Evolutionary conservation across 2,797 vertebrate genomes (phyloP).

Genomic region (Bufotes viridis): DNA sequence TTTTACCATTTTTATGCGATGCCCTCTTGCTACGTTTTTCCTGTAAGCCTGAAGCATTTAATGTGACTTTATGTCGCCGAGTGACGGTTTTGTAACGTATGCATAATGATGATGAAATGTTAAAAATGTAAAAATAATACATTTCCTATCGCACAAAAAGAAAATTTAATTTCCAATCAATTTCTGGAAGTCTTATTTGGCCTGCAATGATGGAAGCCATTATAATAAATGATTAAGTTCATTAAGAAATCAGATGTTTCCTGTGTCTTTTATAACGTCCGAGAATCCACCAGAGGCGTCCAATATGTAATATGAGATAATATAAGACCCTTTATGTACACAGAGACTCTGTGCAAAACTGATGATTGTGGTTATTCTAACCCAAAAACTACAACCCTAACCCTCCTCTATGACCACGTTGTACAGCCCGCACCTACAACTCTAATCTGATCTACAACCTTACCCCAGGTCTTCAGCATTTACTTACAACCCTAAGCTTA

Average conservation of each 20-base stretch:
- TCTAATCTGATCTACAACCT: not conserved
- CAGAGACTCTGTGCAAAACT: too few relatives aligned
- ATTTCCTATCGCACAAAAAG: not conserved
- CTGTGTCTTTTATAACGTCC: slow-evolving; percentile 6
- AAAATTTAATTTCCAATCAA: slow-evolving; percentile 27
- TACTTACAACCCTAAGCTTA: not conserved
- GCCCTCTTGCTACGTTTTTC: not conserved
- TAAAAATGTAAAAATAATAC: not conserved
- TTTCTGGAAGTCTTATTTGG: not conserved
- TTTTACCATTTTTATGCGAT: not conserved
- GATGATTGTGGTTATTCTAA: too few relatives aligned
- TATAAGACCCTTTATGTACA: too few relatives aligned
- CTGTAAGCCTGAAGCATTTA: not conserved
- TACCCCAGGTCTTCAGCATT: accelerated
- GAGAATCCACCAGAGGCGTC: not conserved
- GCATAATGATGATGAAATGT: not conserved
- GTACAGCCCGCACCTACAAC: not conserved
- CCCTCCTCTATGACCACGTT: too few relatives aligned
- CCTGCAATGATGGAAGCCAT: not conserved
- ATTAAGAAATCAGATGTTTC: not conserved
- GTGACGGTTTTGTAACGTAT: not conserved
- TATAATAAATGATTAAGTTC: slow-evolving; percentile 20
- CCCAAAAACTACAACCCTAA: too few relatives aligned
- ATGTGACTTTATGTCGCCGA: not conserved
- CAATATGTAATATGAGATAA: not conserved